Percentiles rank a stretch among this genome's conserved stretches.
Conservation (phyloP, 2,888 invertebrate genomes). For the Orthosia gothica region DNA sequence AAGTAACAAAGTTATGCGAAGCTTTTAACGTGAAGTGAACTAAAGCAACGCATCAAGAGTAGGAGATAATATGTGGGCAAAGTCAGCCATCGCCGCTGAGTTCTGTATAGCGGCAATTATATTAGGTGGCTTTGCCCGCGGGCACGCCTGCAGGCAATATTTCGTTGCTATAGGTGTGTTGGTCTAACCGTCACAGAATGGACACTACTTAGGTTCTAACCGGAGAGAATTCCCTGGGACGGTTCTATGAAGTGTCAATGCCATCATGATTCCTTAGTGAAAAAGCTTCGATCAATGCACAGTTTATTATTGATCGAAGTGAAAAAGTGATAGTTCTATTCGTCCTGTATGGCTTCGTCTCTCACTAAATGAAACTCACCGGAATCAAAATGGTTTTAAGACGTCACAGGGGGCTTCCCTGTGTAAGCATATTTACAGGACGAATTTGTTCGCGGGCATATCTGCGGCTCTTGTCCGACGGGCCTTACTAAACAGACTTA, state of each 20-base stretch:
- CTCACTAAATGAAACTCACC: no score
- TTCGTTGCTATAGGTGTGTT: no score
- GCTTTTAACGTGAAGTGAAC: slow-evolving; percentile 56
- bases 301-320: no score
- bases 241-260: no score
- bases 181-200: neutral
- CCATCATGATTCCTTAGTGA: no score
- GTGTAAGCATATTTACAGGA: neutral
- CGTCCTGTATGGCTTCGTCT: no score
- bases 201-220: neutral
- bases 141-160: neutral
- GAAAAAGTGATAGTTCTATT: no score
- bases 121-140: neutral
- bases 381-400: no score
- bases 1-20: slow-evolving; percentile 59
- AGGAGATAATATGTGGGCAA: slow-evolving; percentile 65
- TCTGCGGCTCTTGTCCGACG: no score
- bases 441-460: neutral
- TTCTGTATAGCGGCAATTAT: slow-evolving; percentile 38
- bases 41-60: slow-evolving; percentile 62
- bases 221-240: neutral
- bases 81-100: slow-evolving; percentile 53
- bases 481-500: no score
- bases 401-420: no score
- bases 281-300: no score